A percentile compares a stretch with the other conserved stretches of the same genome.
phyloP scores from a whole-genome alignment of 1,140 invertebrate species.

The Trichoplusia ni region DNA sequence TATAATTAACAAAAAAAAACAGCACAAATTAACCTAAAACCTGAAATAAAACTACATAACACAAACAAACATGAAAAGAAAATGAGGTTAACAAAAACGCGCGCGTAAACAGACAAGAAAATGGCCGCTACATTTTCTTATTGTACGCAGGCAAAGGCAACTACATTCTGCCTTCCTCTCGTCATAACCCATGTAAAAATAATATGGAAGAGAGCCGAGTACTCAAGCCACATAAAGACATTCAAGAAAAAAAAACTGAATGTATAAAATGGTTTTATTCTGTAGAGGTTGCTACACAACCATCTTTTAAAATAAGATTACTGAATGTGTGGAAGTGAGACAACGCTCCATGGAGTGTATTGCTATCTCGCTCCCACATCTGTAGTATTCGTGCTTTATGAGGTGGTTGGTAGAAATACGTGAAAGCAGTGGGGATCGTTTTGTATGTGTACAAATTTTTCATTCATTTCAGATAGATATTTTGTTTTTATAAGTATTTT shows the following conservation, averaged over 20 bases:
- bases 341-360: no score
- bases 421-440: slow-evolving; percentile 19
- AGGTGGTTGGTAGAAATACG: no score
- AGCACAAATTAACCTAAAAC: no score
- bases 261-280: no score
- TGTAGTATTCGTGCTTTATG: no score
- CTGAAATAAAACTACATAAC: not conserved
- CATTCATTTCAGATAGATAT: not conserved
- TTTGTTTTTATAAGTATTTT: not conserved
- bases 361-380: no score
- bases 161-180: slow-evolving; percentile 33
- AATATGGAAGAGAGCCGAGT: slow-evolving; percentile 47
- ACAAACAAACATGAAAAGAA: slow-evolving; percentile 3
- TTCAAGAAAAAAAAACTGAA: no score
- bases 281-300: no score
- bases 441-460: slow-evolving; percentile 20
- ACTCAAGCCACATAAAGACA: slow-evolving; percentile 49
- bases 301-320: no score
- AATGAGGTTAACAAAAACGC: not conserved
- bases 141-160: slow-evolving; percentile 27
- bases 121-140: slow-evolving; percentile 29
- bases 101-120: slow-evolving; percentile 20
- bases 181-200: slow-evolving; percentile 51
- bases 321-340: no score
- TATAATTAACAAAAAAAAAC: no score